Percentiles rank a stretch among this genome's conserved stretches.
phyloP scores from a whole-genome alignment of 2,797 vertebrate species.

The Hydrophis major region DNA sequence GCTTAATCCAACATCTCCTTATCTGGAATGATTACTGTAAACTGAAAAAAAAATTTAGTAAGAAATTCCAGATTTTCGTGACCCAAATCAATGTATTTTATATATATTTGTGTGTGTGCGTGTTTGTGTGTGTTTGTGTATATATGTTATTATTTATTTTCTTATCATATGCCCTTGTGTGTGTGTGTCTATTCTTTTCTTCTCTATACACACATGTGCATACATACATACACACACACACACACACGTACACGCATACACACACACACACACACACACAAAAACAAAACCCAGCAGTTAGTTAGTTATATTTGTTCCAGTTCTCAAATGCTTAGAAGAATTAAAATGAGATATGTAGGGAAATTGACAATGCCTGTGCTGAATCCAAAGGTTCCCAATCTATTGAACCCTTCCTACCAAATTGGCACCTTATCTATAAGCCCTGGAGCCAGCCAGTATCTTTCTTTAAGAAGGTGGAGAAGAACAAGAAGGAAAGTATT shows the following conservation, averaged over 20 bases:
- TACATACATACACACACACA: too few relatives aligned
- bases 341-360: not conserved
- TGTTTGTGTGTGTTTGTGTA: too few relatives aligned
- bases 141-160: too few relatives aligned
- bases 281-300: too few relatives aligned
- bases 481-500: not conserved
- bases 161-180: too few relatives aligned
- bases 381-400: not conserved
- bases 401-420: not conserved
- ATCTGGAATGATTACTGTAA: not conserved
- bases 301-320: not conserved
- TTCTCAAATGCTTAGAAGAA: not conserved
- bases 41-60: not conserved
- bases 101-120: too few relatives aligned
- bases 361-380: not conserved
- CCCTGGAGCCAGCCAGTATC: not conserved
- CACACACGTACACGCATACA: fast-evolving
- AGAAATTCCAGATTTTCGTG: not conserved
- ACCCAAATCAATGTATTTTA: not conserved
- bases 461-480: not conserved
- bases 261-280: fast-evolving
- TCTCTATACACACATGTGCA: too few relatives aligned
- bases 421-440: not conserved
- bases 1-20: not conserved
- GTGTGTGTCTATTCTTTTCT: too few relatives aligned